Conservation (phyloP, 1,140 invertebrate species). For the Grapholita molesta region DNA sequence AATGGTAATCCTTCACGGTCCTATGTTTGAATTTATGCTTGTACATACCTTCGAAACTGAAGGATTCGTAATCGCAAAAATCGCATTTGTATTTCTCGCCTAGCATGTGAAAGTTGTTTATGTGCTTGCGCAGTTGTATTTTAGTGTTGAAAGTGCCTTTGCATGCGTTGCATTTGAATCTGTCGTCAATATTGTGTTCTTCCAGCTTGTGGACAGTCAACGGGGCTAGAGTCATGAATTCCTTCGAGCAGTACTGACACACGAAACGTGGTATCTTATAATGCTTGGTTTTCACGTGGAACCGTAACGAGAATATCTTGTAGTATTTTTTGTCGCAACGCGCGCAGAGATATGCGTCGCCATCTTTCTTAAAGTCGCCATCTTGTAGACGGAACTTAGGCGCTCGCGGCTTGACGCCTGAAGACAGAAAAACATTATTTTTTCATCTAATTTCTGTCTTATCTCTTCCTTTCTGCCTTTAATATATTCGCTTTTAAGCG, state of each 20-base stretch:
- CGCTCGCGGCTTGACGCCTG: conserved; percentile 20
- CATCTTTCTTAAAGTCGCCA: conserved; percentile 46
- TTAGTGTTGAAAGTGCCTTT: conserved; percentile 53
- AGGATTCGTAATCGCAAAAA: conserved; percentile 60
- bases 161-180: conserved; percentile 60
- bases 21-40: conserved; percentile 67
- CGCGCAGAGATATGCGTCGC: conserved; percentile 36
- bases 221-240: conserved; percentile 52
- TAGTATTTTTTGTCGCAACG: conserved; percentile 50
- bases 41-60: conserved; percentile 55
- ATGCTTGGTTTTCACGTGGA: conserved; percentile 54
- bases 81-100: conserved; percentile 56
- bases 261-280: conserved; percentile 45
- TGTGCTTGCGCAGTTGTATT: conserved; percentile 50
- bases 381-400: conserved; percentile 42
- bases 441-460: no score
- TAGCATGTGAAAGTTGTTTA: conserved; percentile 61
- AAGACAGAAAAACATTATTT: conserved; percentile 33
- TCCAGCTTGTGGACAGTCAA: conserved; percentile 53
- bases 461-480: no score
- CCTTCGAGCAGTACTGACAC: conserved; percentile 44
- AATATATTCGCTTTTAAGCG: no score
- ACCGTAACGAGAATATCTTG: conserved; percentile 39
- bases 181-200: conserved; percentile 52
- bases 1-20: conserved; percentile 60